A percentile compares a stretch with the other conserved stretches of the same genome.
phyloP scores from a whole-genome alignment of 2,113 vertebrate genomes.

The Pyrgilauda ruficollis region DNA sequence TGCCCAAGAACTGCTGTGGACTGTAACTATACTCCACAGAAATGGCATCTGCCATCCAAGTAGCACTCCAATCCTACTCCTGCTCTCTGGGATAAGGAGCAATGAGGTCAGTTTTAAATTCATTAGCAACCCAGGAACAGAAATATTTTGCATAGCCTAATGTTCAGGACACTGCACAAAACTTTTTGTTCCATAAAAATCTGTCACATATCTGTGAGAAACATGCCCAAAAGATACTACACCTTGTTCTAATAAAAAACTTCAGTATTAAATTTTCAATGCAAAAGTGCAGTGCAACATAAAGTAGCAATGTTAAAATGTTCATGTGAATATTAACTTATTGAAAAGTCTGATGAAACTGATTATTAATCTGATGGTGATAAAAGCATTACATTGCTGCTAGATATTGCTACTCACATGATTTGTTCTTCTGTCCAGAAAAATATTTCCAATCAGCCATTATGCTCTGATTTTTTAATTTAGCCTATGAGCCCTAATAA shows the following conservation, averaged over 20 bases:
- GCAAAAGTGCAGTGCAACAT: background rate
- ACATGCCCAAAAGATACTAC: background rate
- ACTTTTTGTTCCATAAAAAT: background rate
- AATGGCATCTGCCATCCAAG: background rate
- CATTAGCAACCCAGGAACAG: background rate
- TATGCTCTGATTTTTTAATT: background rate
- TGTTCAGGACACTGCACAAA: background rate
- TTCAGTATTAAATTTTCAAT: background rate
- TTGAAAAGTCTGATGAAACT: background rate
- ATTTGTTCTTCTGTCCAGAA: background rate
- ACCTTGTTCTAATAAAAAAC: background rate
- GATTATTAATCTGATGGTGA: background rate
- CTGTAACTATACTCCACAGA: background rate
- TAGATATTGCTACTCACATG: background rate
- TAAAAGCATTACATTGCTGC: background rate
- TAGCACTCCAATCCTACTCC: background rate
- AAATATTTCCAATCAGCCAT: background rate
- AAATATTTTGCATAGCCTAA: background rate
- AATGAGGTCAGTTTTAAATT: background rate
- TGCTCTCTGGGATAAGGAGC: background rate
- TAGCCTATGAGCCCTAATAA: background rate
- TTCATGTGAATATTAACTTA: background rate
- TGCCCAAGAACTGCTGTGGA: background rate
- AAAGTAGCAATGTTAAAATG: background rate
- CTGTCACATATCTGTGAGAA: background rate